Evolutionary conservation across 2,113 vertebrate genomes (phyloP).

Genomic region (Orientallactaga bullata): DNA sequence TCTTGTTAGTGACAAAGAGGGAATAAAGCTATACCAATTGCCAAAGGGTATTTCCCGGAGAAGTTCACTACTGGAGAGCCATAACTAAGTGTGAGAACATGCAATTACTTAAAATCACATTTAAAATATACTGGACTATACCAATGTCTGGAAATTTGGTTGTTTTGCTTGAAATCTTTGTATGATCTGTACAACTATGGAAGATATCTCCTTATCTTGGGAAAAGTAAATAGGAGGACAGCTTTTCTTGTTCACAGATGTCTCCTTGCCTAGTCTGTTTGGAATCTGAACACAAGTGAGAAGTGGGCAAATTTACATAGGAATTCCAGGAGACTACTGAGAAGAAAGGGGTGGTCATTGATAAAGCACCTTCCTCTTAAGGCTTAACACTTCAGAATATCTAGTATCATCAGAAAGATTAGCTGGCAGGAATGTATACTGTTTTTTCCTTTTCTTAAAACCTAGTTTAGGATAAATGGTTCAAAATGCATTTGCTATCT

Average conservation of each 20-base stretch:
- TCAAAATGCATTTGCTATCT: constrained; percentile 1
- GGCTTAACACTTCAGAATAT: neutral
- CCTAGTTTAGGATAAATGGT: neutral
- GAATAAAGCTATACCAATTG: neutral
- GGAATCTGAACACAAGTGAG: neutral
- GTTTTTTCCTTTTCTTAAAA: neutral
- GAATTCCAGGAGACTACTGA: neutral
- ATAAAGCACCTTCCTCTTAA: neutral
- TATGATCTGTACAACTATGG: neutral
- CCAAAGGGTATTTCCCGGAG: neutral
- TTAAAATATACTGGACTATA: neutral
- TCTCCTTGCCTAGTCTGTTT: neutral
- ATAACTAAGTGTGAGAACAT: neutral
- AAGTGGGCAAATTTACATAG: neutral
- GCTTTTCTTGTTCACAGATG: neutral
- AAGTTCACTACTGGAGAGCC: neutral
- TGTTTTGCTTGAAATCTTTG: neutral
- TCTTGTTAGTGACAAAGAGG: neutral
- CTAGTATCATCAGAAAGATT: constrained; percentile 8
- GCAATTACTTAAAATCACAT: neutral
- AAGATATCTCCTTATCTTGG: neutral
- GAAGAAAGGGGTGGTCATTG: neutral
- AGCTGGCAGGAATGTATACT: neutral
- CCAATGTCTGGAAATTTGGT: constrained; percentile 4
- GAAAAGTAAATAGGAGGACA: neutral